Evolutionary conservation across 2,888 invertebrate species (phyloP), one percentile per base, ranked within the genome.

Genomic region (Trachelus iudaicus): DNA sequence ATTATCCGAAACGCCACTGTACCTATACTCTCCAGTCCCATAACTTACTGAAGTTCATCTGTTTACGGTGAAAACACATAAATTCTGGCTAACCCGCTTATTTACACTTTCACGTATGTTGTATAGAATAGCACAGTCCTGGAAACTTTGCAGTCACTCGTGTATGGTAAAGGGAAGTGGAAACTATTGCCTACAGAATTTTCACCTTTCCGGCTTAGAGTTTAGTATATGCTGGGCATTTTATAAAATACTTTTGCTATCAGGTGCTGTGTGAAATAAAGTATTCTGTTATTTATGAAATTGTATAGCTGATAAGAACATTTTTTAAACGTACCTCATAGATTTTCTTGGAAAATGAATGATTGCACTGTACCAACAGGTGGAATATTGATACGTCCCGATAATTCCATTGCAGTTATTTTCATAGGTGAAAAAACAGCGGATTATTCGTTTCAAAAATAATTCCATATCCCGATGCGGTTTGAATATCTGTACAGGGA

Each of bases 41-140:
- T 56, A 56, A 56, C 23, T 71, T 71, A 33, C 30, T 31, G 15
- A 31, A 71, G 23, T 71, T 71, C 31, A 71, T 71, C 30, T 34
- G 71, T 71, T 71, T 71, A 71, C 71, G 31, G 31, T 15, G 71
- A 31, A 71, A 71, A 30, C 71, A 71, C 71, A 71, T 71, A 31
- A 71, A 71, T 71, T 30, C 71, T 71, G 11, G 23, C 30, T 71
- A 33, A 71, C 30, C 34, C 30, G 23, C 71, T 31, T 71, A 71
- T 71, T 71, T 71, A 23, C 71, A 71, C 71, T 71, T 34, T 34
- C 34, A 15, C 34, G 71, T 56, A 23, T 23, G 56, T 56, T 56
- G 9, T 3, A 9, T 56, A 56, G 23, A 15, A 56, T 56, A 23
- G 23, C 9, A 9, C 15, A 9, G 56, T 56, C 6, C 56, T 56